A percentile compares a stretch with the other conserved stretches of the same genome.
Evolutionary conservation across 2,113 vertebrate genomes (phyloP).

Genomic region (Aspiorhynchus laticeps): DNA sequence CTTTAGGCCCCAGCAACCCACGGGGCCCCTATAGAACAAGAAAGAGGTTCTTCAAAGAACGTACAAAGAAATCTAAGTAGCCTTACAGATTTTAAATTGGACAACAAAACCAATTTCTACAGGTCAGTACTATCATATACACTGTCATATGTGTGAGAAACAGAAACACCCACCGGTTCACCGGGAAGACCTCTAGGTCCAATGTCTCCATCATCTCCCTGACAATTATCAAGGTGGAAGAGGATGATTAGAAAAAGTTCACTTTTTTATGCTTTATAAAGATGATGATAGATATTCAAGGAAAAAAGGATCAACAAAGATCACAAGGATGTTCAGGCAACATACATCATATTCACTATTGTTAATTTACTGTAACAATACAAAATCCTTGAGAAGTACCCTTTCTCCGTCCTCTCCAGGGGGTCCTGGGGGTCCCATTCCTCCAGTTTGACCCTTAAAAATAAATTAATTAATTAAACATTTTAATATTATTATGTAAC

Average conservation of each 20-base stretch:
- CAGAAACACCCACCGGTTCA: constrained; percentile 72
- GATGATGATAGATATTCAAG: background rate
- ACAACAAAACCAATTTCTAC: background rate
- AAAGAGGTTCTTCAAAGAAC: background rate
- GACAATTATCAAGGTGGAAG: background rate
- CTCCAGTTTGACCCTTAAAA: constrained; percentile 72
- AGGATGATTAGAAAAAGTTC: background rate
- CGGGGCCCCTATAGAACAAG: constrained; percentile 73
- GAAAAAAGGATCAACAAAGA: background rate
- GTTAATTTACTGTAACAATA: background rate
- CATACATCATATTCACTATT: background rate
- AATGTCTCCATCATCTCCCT: constrained; percentile 80
- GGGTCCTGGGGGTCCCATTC: constrained; percentile 72
- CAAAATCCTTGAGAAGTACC: constrained; percentile 61
- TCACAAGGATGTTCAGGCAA: background rate
- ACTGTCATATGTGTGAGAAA: background rate
- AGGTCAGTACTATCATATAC: background rate
- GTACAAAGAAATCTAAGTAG: background rate
- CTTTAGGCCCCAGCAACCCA: constrained; percentile 81
- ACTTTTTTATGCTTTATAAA: background rate
- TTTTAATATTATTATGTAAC: background rate
- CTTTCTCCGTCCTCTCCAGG: constrained; percentile 80
- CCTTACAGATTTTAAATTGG: background rate
- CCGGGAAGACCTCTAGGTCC: constrained; percentile 80
- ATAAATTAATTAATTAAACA: background rate